phyloP scores from a whole-genome alignment of 2,113 vertebrate species.

The Callipepla californica region DNA sequence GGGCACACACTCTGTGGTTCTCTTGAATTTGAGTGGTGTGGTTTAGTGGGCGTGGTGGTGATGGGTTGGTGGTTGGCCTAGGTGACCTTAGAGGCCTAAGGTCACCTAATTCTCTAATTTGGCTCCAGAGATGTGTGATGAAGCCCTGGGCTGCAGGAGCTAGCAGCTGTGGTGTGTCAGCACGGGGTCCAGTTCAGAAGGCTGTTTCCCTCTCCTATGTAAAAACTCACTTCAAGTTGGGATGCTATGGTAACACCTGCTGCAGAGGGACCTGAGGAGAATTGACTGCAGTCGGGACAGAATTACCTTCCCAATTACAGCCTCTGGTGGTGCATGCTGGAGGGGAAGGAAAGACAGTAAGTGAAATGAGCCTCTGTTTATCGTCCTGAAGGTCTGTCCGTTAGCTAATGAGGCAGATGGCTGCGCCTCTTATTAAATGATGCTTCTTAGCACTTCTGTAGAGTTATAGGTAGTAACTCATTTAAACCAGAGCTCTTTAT shows the following conservation, averaged over 20 bases:
- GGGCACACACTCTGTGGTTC: neutral
- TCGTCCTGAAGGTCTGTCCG: neutral
- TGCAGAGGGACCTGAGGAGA: neutral
- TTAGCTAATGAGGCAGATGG: neutral
- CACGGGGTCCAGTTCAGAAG: neutral
- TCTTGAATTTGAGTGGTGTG: neutral
- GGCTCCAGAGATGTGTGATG: neutral
- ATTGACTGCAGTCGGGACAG: fast-evolving
- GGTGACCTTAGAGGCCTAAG: too few species aligned
- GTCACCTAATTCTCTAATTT: neutral
- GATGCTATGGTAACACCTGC: neutral
- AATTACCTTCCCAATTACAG: neutral
- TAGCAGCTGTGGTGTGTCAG: fast-evolving
- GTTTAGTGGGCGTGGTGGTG: too few species aligned
- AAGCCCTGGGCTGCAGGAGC: neutral
- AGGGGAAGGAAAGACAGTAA: neutral
- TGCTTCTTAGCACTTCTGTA: neutral
- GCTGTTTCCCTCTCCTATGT: neutral
- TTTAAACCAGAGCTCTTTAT: neutral
- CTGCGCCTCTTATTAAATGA: neutral
- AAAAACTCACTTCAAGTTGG: neutral
- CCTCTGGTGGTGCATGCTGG: neutral
- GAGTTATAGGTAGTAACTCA: neutral
- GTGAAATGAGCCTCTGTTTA: neutral
- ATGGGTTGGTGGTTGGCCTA: too few species aligned